Conservation (phyloP, 1,140 invertebrate species). For the Phymastichus coffea region DNA sequence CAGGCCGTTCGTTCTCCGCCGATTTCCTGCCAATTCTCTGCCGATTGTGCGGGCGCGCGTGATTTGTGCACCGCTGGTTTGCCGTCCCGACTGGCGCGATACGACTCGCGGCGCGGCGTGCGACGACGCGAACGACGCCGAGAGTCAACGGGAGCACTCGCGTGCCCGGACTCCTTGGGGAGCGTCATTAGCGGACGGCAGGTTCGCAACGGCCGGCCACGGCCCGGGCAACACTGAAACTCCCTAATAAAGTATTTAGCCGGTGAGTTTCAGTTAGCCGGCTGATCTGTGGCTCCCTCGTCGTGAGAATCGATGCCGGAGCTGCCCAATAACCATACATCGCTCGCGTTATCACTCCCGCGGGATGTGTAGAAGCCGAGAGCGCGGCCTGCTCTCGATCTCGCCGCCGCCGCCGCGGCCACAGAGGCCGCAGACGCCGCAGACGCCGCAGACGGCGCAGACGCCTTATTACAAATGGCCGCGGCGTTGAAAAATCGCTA, state of each 20-base stretch:
- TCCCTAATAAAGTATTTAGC: slow-evolving; percentile 44
- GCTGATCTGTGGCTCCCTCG: slow-evolving; percentile 51
- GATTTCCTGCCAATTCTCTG: too few relatives aligned
- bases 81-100: too few relatives aligned
- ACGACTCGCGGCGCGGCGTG: too few relatives aligned
- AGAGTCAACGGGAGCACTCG: neutral
- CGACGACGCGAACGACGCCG: too few relatives aligned
- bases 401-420: neutral
- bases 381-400: neutral
- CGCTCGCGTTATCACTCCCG: slow-evolving; percentile 48
- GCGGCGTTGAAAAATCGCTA: slow-evolving; percentile 27
- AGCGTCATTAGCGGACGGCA: too few relatives aligned
- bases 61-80: too few relatives aligned
- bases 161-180: neutral
- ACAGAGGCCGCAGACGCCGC: too few relatives aligned
- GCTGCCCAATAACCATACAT: slow-evolving; percentile 52
- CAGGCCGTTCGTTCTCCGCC: too few relatives aligned
- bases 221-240: slow-evolving; percentile 35
- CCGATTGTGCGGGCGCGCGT: too few relatives aligned
- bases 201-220: too few relatives aligned
- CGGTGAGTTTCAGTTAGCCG: slow-evolving; percentile 43
- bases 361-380: slow-evolving; percentile 35
- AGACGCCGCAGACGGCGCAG: too few relatives aligned
- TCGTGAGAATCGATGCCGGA: slow-evolving; percentile 49
- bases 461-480: slow-evolving; percentile 41